Base-by-base conservation (phyloP, 2,113 vertebrate species). In the Anolis sagrei region DNA sequence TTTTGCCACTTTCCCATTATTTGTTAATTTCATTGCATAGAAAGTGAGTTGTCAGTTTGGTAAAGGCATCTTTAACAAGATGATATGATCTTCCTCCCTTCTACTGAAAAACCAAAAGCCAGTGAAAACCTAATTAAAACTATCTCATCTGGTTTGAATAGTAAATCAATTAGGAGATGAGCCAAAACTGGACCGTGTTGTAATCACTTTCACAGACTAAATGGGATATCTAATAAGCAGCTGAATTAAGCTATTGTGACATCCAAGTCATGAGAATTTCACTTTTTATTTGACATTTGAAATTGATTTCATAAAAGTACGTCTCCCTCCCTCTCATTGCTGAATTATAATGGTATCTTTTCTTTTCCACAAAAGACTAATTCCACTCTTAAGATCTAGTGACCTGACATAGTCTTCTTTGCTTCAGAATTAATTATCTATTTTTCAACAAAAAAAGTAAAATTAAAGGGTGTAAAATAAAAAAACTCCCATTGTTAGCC, bases 81-180 rank as follows among this genome's bases (percentile, higher is more conserved):
- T 0, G 69, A 86, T 29, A 79, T 73, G 25, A 73, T 62, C 68
- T 80, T 76, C 85, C 84, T 79, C 69, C n/a, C 69, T 84, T 74
- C 23, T 93, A 89, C 39, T 44, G 92, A 83, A 91, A 54, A 86
- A 74, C 83, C 89, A 29, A 82, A 44, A 82, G 90, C 48, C 89
- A 89, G 92, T 79, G 79, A 90, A 91, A 90, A 89, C 27, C 90
- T 92, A 88, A 94, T 93, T 94, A 90, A 81, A 88, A 81, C 79
- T 74, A 25, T 88, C 88, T 87, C 72, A 68, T 90, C 82, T 92
- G 83, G 44, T 94, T 87, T 88, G 86, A 34, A 93, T 86, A 89
- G 62, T 89, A 87, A 88, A 69, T n/a, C 89, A 91, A 92, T 14
- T 90, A 49, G 77, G 36, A 76, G 76, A 90, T 85, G 92, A 76